phyloP scores from a whole-genome alignment of 2,888 invertebrate species.

The Erebia ligea region DNA sequence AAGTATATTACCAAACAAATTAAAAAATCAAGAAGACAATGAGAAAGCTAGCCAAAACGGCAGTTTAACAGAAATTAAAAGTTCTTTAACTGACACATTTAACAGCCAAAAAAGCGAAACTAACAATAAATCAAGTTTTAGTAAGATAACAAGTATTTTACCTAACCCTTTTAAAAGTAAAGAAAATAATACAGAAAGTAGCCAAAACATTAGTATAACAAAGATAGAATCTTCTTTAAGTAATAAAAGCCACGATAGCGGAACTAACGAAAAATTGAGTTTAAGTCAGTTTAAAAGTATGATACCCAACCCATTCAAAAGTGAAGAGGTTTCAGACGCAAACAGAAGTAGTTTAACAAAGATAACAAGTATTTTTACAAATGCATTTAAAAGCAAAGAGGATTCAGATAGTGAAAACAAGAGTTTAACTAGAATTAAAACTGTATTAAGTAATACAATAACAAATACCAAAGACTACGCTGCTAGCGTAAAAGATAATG shows the following conservation, averaged over 20 bases:
- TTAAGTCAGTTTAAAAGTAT: neutral
- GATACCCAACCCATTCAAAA: neutral
- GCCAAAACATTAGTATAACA: constrained; percentile 9
- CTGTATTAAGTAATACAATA: constrained; percentile 26
- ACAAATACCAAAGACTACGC: constrained; percentile 22
- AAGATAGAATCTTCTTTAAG: neutral
- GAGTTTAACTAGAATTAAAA: constrained; percentile 20
- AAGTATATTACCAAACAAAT: constrained; percentile 27
- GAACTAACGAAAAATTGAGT: neutral
- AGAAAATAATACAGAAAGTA: constrained; percentile 19
- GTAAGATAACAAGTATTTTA: constrained; percentile 20
- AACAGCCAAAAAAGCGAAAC: neutral
- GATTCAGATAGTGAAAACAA: constrained; percentile 26
- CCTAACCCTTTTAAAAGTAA: constrained; percentile 29
- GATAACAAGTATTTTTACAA: constrained; percentile 11
- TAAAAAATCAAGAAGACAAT: constrained; percentile 22
- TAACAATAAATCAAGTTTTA: constrained; percentile 1
- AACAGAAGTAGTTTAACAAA: neutral
- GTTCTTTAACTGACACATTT: neutral
- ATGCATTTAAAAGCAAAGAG: constrained; percentile 43
- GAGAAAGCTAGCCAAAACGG: constrained; percentile 16
- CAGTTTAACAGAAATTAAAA: constrained; percentile 11
- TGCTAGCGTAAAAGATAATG: constrained; percentile 1
- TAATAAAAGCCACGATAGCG: neutral
- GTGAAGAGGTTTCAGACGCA: neutral